Conservation (phyloP, 2,113 vertebrate genomes). For the Pungitius pungitius region DNA sequence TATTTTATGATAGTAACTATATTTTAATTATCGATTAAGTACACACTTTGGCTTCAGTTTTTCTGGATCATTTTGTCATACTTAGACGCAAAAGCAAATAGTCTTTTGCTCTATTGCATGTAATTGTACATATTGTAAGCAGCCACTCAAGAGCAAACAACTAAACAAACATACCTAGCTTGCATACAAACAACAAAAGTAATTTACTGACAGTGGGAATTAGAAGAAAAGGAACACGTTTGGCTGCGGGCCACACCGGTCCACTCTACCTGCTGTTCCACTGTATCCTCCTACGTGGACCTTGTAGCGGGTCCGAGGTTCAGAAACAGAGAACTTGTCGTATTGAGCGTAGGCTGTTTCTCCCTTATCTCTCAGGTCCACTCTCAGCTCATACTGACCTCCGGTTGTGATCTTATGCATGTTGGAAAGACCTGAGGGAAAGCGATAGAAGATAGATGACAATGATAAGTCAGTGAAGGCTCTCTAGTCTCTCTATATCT, state of each 20-base stretch:
- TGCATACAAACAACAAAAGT: neutral
- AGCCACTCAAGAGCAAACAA: neutral
- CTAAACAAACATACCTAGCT: neutral
- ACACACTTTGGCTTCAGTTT: neutral
- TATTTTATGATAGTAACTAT: neutral
- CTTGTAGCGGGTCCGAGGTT: conserved; percentile 88
- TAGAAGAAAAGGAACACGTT: neutral
- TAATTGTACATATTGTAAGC: neutral
- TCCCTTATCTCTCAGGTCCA: conserved; percentile 89
- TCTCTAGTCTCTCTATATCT: too few relatives aligned
- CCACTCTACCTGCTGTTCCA: conserved; percentile 88
- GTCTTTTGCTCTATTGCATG: neutral
- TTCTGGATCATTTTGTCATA: too few relatives aligned
- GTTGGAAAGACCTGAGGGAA: conserved; percentile 88
- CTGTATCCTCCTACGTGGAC: conserved; percentile 93
- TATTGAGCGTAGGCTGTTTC: conserved; percentile 91
- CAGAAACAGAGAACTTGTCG: conserved; percentile 88
- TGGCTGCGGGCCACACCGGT: neutral
- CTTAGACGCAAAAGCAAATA: too few relatives aligned
- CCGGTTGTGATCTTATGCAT: conserved; percentile 93
- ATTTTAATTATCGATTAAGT: neutral
- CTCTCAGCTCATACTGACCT: conserved; percentile 92
- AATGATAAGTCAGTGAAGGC: neutral
- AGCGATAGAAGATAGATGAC: neutral
- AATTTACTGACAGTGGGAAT: neutral